Percentiles rank a stretch among this genome's conserved stretches.
phyloP scores from a whole-genome alignment of 1,140 invertebrate species.

The Polyergus mexicanus region DNA sequence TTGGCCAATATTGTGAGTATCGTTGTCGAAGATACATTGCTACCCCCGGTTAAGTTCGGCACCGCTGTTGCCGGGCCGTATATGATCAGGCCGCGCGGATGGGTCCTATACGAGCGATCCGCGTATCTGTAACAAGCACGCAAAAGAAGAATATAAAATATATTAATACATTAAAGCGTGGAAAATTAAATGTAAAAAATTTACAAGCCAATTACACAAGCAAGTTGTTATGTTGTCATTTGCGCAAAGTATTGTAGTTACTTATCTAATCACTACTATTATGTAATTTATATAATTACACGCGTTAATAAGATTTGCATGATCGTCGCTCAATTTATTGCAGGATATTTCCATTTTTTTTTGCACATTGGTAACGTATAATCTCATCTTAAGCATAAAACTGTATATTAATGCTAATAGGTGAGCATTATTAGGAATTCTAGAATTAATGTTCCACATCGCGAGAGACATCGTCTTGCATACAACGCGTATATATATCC shows the following conservation, averaged over 20 bases:
- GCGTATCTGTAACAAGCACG: slow-evolving; percentile 78
- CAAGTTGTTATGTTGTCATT: neutral
- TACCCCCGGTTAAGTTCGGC: slow-evolving; percentile 67
- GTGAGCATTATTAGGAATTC: slow-evolving; percentile 5
- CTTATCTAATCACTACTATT: neutral
- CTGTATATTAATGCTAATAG: neutral
- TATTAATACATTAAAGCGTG: neutral
- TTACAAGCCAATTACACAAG: neutral
- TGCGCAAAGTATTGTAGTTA: neutral
- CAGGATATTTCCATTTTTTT: neutral
- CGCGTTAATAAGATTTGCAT: neutral
- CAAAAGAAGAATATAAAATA: slow-evolving; percentile 14
- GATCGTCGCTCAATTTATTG: neutral
- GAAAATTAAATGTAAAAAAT: neutral
- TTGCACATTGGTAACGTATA: neutral
- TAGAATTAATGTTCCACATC: slow-evolving; percentile 27
- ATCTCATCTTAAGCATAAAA: slow-evolving; percentile 8
- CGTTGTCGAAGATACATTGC: slow-evolving; percentile 77
- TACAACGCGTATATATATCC: slow-evolving; percentile 4
- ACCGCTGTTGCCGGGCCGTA: slow-evolving; percentile 78
- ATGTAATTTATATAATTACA: neutral
- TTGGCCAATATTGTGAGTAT: slow-evolving; percentile 66
- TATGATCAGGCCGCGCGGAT: slow-evolving; percentile 83
- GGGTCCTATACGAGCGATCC: slow-evolving; percentile 78
- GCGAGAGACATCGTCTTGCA: slow-evolving; percentile 1